Conservation (phyloP, 1,140 invertebrate genomes). For the Pachypsylla venusta region DNA sequence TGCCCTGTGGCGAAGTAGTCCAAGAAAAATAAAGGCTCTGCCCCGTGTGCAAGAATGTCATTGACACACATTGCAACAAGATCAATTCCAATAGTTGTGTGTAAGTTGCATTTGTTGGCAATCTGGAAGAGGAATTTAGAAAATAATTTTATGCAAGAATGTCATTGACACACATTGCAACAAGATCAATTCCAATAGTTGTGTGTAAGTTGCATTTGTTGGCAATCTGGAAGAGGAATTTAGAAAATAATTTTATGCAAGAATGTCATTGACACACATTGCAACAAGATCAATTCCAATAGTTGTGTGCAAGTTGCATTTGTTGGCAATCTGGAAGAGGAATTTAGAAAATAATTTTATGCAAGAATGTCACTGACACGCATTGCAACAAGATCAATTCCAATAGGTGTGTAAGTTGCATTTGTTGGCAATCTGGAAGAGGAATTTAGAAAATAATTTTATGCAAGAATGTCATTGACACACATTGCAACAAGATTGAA, state of each 20-base stretch:
- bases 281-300: slow-evolving; percentile 93
- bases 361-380: slow-evolving; percentile 93
- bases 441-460: too few species aligned
- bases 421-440: slow-evolving; percentile 59
- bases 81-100: slow-evolving; percentile 82
- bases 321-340: slow-evolving; percentile 57
- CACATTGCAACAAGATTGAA: too few species aligned
- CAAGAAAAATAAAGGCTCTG: slow-evolving; percentile 87
- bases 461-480: too few species aligned
- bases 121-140: slow-evolving; percentile 50
- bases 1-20: slow-evolving; percentile 91
- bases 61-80: slow-evolving; percentile 97
- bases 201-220: slow-evolving; percentile 59
- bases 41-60: slow-evolving; percentile 86
- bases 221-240: slow-evolving; percentile 55
- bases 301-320: slow-evolving; percentile 57
- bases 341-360: too few species aligned
- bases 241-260: too few species aligned
- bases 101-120: slow-evolving; percentile 60
- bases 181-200: slow-evolving; percentile 85
- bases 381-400: slow-evolving; percentile 94
- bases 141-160: too few species aligned
- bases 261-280: slow-evolving; percentile 94
- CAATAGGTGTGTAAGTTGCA: slow-evolving; percentile 67
- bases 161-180: slow-evolving; percentile 97